phyloP scores from a whole-genome alignment of 2,113 vertebrate species.

The Tragulus kanchil region DNA sequence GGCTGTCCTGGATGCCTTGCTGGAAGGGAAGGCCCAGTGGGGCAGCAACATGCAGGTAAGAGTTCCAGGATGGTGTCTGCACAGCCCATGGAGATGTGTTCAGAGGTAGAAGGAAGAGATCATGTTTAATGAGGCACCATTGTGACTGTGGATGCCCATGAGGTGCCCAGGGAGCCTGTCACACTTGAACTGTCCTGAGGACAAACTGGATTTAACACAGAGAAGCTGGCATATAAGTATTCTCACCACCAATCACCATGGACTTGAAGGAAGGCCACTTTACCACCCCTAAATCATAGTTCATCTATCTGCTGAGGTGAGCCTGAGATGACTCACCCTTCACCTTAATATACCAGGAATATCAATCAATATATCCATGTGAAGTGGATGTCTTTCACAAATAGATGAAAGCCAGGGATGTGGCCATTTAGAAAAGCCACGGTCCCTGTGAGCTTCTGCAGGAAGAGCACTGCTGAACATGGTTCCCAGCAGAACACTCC shows the following conservation, averaged over 20 bases:
- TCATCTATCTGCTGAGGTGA: neutral
- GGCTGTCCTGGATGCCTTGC: conserved; percentile 94
- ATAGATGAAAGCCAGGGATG: neutral
- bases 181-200: neutral
- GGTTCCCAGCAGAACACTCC: neutral
- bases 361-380: neutral
- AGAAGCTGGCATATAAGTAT: neutral
- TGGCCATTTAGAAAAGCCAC: neutral
- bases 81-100: neutral
- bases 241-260: neutral
- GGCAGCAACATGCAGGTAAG: conserved; percentile 96
- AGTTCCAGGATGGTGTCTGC: neutral
- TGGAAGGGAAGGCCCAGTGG: conserved; percentile 98
- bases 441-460: neutral
- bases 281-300: neutral
- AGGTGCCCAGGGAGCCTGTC: neutral
- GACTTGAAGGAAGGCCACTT: neutral
- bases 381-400: neutral
- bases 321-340: neutral
- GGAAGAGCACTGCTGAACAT: neutral
- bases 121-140: neutral
- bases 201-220: neutral
- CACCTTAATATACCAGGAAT: neutral
- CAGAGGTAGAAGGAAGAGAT: neutral
- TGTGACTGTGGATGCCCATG: fast-evolving